These are phyloP conservation scores for Pontoporia blainvillei DNA, from an alignment of 2,113 vertebrate species.

Conservation along the genomic window DNA sequence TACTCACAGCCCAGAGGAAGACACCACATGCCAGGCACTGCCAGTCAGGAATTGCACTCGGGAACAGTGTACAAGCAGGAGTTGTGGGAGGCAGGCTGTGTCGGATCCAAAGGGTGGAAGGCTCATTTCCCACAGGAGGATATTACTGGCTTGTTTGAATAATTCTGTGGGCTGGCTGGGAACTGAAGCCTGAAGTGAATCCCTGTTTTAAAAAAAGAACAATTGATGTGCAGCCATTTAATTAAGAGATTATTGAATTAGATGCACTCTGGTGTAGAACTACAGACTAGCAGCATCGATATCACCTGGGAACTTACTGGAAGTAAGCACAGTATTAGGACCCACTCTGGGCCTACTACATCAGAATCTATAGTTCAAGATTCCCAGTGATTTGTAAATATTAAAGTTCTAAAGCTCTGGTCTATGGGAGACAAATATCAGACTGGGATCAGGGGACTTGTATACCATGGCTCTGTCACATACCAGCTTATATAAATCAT, in stretches of 20 bases:
- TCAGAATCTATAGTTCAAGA: not conserved
- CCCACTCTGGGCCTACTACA: not conserved
- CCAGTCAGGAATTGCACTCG: not conserved
- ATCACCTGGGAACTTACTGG: not conserved
- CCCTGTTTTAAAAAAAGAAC: not conserved
- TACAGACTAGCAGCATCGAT: not conserved
- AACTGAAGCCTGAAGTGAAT: not conserved
- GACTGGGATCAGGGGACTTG: not conserved
- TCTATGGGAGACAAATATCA: not conserved
- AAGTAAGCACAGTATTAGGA: not conserved
- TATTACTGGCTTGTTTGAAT: not conserved
- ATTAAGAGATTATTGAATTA: not conserved
- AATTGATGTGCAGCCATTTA: not conserved
- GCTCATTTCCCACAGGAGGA: not conserved
- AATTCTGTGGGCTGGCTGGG: not conserved
- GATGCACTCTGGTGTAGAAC: not conserved
- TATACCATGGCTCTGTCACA: not conserved
- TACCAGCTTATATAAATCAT: not conserved
- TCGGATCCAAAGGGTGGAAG: not conserved
- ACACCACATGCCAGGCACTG: not conserved
- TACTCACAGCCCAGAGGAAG: not conserved
- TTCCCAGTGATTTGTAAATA: not conserved
- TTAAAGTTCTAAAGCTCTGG: not conserved
- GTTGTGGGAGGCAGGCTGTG: not conserved
- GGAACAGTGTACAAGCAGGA: not conserved